Conservation (phyloP, 1,140 invertebrate species). For the Drosophila saltans region DNA sequence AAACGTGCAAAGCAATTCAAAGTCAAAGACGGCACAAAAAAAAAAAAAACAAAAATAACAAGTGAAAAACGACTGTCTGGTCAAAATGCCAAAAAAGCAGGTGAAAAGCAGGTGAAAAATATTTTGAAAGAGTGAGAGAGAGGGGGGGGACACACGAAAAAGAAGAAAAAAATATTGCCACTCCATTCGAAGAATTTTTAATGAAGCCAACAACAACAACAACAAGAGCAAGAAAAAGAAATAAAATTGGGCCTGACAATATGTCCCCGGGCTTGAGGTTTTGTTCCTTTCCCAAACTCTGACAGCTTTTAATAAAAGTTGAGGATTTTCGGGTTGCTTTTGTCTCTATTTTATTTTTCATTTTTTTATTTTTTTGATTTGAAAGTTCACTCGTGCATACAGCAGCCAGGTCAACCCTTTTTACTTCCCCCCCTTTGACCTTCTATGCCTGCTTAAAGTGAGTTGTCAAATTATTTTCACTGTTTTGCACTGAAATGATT, state of each 20-base stretch:
- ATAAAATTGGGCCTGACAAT: conserved; percentile 28
- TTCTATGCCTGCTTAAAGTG: conserved; percentile 45
- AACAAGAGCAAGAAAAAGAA: conserved; percentile 26
- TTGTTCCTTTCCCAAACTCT: conserved; percentile 33
- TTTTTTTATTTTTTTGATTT: conserved; percentile 52
- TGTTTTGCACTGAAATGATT: conserved; percentile 48
- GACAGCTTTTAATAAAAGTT: conserved; percentile 68
- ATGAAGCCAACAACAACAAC: conserved; percentile 42
- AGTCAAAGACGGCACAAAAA: conserved; percentile 1
- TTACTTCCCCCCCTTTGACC: conserved; percentile 28
- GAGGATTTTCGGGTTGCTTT: conserved; percentile 33
- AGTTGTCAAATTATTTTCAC: conserved; percentile 68
- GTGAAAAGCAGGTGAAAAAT: conserved; percentile 10
- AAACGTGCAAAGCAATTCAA: conserved; percentile 12
- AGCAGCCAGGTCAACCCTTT: conserved; percentile 29
- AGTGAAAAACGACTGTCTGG: conserved; percentile 13
- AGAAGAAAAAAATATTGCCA: conserved; percentile 9
- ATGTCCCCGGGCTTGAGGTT: conserved; percentile 28
- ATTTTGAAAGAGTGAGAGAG: background rate
- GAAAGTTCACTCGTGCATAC: conserved; percentile 19
- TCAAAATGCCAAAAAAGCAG: conserved; percentile 3
- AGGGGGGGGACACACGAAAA: background rate
- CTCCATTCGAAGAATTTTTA: conserved; percentile 49
- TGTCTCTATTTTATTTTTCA: background rate
- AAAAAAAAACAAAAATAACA: background rate